Base-by-base conservation (phyloP, 2,797 vertebrate genomes). In the Arctocebus calabarensis region DNA sequence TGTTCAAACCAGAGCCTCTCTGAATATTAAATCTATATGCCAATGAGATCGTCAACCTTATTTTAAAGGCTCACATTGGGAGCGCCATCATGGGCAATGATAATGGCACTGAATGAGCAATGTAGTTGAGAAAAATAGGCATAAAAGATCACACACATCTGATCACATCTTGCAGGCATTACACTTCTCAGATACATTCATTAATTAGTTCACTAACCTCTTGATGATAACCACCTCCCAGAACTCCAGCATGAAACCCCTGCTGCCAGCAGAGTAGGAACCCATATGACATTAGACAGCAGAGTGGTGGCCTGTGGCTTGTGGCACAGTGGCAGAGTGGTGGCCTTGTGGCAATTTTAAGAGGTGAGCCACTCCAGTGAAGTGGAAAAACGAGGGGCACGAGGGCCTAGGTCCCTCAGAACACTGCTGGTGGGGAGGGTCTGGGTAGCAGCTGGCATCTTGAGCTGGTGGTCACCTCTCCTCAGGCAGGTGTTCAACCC, bases 1-100 rank as follows among this genome's bases (percentile, higher is more conserved):
- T 89, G 92, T 84, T 90, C 27, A 91, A 94, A 70, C 45, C 7
- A 79, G 95, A 97, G 43, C 84, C 57, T 94, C 83, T 96, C 90
- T 94, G 90, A 93, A 74, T 96, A 70, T 77, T 89, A 89, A 87
- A 45, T 91, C 74, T 74, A 5, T 75, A 32, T 92, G 23, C 55
- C 78, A 70, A 19, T 74, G 22, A 91, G 57, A 83, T 81, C 62
- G 59, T 86, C 20, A 74, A 1, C 23, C 37, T 70, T 32, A 79
- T 62, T 95, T 90, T 74, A 88, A 90, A 88, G 23, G 81, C 62
- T 94, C 61, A 34, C 12, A 6, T 5, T 48, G 66, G 27, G 82
- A 75, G 88, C 78, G 11, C 29, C 64, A 86, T 66, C 34, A 3
- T 12, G 7, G 4, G 25, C 34, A 16, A 66, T 66, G 43, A 11